These are phyloP conservation scores for Cosmorhoe ocellata DNA, from an alignment of 2,888 invertebrate genomes.

Conservation along the genomic window DNA sequence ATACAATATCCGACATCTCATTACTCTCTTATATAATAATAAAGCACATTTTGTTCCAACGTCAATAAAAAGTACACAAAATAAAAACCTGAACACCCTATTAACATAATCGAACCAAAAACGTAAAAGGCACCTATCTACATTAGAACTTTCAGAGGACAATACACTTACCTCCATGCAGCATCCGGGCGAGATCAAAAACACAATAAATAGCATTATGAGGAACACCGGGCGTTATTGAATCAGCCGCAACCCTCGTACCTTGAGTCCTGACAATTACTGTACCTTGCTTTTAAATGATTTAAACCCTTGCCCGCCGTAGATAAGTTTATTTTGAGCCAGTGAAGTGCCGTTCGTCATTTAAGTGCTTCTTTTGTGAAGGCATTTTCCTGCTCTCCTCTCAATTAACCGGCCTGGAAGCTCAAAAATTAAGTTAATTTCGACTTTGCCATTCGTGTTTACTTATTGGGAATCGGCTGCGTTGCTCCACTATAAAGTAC, in stretches of 20 bases:
- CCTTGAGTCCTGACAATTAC: slow-evolving; percentile 70
- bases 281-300: slow-evolving; percentile 66
- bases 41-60: no score
- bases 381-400: slow-evolving; percentile 70
- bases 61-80: no score
- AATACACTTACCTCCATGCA: slow-evolving; percentile 21
- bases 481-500: no score
- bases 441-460: slow-evolving; percentile 70
- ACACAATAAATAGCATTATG: slow-evolving; percentile 73
- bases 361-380: slow-evolving; percentile 82
- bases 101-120: no score
- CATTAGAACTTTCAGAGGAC: slow-evolving; percentile 1
- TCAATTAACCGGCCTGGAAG: slow-evolving; percentile 75
- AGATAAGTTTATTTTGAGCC: slow-evolving; percentile 83
- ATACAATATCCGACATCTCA: no score
- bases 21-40: no score
- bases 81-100: no score
- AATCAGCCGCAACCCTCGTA: slow-evolving; percentile 68
- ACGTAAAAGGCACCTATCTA: no score
- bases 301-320: slow-evolving; percentile 78
- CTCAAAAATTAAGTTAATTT: slow-evolving; percentile 83
- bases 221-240: slow-evolving; percentile 69
- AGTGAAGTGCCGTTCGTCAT: slow-evolving; percentile 69
- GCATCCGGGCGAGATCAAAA: slow-evolving; percentile 61
- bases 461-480: slow-evolving; percentile 71